A percentile compares a stretch with the other conserved stretches of the same genome.
phyloP scores from a whole-genome alignment of 2,113 vertebrate species.

The Coregonus clupeaformis region DNA sequence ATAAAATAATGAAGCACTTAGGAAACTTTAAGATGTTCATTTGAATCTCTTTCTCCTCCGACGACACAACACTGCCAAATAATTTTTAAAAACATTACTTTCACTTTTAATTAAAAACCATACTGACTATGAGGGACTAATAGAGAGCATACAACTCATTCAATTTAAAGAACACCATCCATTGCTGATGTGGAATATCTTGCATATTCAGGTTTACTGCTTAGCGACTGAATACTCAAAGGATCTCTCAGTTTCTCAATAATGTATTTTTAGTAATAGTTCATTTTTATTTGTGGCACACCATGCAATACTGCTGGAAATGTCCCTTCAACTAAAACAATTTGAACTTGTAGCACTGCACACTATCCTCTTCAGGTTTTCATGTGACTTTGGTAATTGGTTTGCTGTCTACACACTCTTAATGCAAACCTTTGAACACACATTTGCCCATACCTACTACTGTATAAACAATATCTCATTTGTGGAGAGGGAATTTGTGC shows the following conservation, averaged over 20 bases:
- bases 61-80: conserved; percentile 29
- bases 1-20: conserved; percentile 67
- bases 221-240: conserved; percentile 14
- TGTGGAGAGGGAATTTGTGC: conserved; percentile 10
- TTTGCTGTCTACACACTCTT: too few species aligned
- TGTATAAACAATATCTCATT: neutral
- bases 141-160: conserved; percentile 37
- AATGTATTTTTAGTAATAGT: too few species aligned
- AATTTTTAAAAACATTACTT: conserved; percentile 28
- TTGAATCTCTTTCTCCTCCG: conserved; percentile 45
- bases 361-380: too few species aligned
- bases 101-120: conserved; percentile 46
- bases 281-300: too few species aligned
- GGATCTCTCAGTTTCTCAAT: neutral
- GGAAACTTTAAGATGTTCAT: conserved; percentile 59
- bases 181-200: conserved; percentile 29
- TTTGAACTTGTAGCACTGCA: too few species aligned
- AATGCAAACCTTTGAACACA: too few species aligned
- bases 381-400: too few species aligned
- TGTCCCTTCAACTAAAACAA: too few species aligned
- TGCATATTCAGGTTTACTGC: conserved; percentile 27
- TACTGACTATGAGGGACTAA: conserved; percentile 36
- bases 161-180: conserved; percentile 30
- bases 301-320: too few species aligned
- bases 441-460: neutral